Evolutionary conservation across 1,140 invertebrate species (phyloP).

Genomic region (Solen grandis): DNA sequence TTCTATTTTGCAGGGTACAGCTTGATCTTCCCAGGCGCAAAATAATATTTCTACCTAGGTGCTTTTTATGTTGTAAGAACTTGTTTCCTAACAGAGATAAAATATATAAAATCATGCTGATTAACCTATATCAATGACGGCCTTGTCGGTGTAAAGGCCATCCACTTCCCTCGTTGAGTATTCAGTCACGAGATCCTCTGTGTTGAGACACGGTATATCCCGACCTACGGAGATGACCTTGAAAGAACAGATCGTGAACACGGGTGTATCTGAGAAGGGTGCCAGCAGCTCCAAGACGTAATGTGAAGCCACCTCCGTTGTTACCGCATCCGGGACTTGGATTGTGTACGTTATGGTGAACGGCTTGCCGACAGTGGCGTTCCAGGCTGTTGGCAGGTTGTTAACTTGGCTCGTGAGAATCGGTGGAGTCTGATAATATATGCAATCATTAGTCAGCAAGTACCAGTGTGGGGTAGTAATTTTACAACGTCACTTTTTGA

Average conservation of each 20-base stretch:
- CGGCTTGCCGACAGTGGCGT: slow-evolving; percentile 12
- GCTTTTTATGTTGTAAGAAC: too few species aligned
- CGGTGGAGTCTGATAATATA: slow-evolving; percentile 29
- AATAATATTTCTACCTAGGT: too few species aligned
- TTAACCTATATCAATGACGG: slow-evolving; percentile 30
- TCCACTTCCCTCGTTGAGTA: neutral
- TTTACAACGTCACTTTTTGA: too few species aligned
- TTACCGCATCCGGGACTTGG: neutral
- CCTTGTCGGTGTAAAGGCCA: slow-evolving; percentile 3
- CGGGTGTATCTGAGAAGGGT: neutral
- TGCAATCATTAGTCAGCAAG: too few species aligned
- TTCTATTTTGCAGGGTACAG: too few species aligned
- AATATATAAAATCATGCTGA: neutral
- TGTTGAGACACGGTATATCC: slow-evolving; percentile 7
- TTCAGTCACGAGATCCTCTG: slow-evolving; percentile 1
- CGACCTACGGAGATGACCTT: slow-evolving; percentile 26
- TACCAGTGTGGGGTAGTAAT: too few species aligned
- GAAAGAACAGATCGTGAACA: slow-evolving; percentile 36
- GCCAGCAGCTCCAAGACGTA: slow-evolving; percentile 28
- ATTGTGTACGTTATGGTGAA: slow-evolving; percentile 12
- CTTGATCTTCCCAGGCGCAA: too few species aligned
- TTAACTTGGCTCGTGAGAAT: neutral
- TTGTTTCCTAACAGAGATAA: too few species aligned
- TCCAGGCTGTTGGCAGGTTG: neutral
- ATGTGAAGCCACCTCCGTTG: slow-evolving; percentile 1